A percentile compares a stretch with the other conserved stretches of the same genome.
phyloP scores from a whole-genome alignment of 1,140 invertebrate species.

The Papilio polyxenes region DNA sequence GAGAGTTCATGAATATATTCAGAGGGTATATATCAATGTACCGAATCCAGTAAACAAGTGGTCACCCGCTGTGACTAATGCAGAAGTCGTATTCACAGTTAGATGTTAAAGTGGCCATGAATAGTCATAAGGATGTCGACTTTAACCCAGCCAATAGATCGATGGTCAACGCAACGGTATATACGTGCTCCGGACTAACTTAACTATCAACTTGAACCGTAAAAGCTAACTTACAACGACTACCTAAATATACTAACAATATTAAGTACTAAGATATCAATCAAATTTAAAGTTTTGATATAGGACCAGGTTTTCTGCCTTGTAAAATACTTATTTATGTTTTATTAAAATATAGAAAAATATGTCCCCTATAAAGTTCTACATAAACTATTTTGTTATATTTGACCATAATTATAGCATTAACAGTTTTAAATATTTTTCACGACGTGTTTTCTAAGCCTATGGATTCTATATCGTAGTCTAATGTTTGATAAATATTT shows the following conservation, averaged over 20 bases:
- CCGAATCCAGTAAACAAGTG: conserved; percentile 29
- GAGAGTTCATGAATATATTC: conserved; percentile 13
- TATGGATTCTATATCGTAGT: background rate
- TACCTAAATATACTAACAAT: background rate
- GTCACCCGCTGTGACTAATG: conserved; percentile 32
- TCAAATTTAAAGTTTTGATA: too few species aligned
- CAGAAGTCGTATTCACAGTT: conserved; percentile 34
- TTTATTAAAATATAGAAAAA: too few species aligned
- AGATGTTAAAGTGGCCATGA: conserved; percentile 28
- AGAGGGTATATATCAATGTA: conserved; percentile 10
- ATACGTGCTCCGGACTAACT: background rate
- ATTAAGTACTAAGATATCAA: too few species aligned
- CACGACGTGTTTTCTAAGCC: too few species aligned
- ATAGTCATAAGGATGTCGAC: conserved; percentile 36
- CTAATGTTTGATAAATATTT: background rate
- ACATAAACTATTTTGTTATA: too few species aligned
- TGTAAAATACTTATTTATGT: too few species aligned
- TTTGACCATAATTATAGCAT: too few species aligned
- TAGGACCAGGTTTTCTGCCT: too few species aligned
- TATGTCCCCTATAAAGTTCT: too few species aligned
- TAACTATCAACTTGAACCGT: background rate
- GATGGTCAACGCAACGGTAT: conserved; percentile 24
- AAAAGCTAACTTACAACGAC: background rate
- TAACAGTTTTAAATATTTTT: too few species aligned
- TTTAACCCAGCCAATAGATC: conserved; percentile 22